Evolutionary conservation across 2,113 vertebrate species (phyloP), one percentile per base, ranked within the genome.

Genomic region (Natator depressus): DNA sequence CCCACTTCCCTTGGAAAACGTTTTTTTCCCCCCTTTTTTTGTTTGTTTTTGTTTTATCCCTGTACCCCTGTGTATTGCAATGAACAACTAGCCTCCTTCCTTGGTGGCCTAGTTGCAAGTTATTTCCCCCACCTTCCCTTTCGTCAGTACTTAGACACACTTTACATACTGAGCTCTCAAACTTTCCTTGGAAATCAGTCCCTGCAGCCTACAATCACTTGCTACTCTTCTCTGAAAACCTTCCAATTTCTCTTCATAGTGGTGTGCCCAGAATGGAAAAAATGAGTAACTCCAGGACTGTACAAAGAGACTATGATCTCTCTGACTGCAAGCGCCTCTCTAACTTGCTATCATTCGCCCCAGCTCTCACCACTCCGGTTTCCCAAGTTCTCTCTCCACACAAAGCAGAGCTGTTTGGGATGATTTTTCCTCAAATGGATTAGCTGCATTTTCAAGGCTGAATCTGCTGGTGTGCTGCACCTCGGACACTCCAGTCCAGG

Each of bases 91-190:
- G 51, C 75, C 13, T 31, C 17, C 5, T 80, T 4, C 1, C 46
- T n/a, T 69, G 5, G 46, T 29, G 17, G 10, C 69, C n/a, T 1
- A 3, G 0, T 4, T 42, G 55, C 54, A 78, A 14, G 14, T 38
- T 9, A 14, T 35, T 53, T 38, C 3, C 57, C 80, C 14, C 1
- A 0, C 7, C 0, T 0, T 50, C 27, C n/a, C 3, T 25, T 22
- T n/a, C 17, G 7, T 55, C 2, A 8, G 75, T 46, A 2, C 27
- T 1, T 54, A 31, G 51, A 51, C 5, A 3, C 83, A 8, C 54
- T 7, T 87, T 75, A 4, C 1, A 0, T 35, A 62, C 46, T 25
- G 24, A 5, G 38, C 6, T 53, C 47, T 35, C 9, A 80, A 29
- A 24, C 25, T 49, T 13, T 81, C 4, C 29, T n/a, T 69, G 35